Conservation (phyloP, 2,888 invertebrate genomes). For the Himalopsyche japonica region DNA sequence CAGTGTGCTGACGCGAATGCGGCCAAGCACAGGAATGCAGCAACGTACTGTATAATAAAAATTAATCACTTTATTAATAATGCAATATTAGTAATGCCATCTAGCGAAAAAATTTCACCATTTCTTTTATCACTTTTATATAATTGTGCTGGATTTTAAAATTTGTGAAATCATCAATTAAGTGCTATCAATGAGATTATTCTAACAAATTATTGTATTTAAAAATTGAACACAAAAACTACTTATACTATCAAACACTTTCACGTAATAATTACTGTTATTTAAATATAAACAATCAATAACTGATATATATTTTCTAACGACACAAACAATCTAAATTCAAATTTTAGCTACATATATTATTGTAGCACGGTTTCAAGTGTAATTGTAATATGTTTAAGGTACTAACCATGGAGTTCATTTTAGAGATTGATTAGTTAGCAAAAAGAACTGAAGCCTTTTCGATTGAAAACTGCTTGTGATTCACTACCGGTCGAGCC, state of each 20-base stretch:
- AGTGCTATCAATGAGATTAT: too few species aligned
- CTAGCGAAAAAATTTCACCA: neutral
- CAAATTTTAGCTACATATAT: too few species aligned
- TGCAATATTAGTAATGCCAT: too few species aligned
- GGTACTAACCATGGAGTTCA: conserved; percentile 10
- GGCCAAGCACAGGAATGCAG: conserved; percentile 16
- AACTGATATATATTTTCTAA: too few species aligned
- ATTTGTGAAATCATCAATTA: too few species aligned
- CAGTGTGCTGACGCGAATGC: conserved; percentile 5
- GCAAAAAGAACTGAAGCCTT: conserved; percentile 15
- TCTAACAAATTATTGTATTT: too few species aligned
- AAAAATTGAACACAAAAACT: too few species aligned
- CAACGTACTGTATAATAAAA: neutral
- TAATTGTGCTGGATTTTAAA: neutral
- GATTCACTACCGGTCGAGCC: neutral
- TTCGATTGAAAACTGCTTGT: conserved; percentile 34
- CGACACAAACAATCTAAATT: too few species aligned
- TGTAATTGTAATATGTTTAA: neutral
- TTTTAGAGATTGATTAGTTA: neutral
- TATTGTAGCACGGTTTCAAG: neutral
- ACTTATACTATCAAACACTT: too few species aligned
- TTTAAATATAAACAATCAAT: too few species aligned
- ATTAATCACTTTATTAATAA: too few species aligned
- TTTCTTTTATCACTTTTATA: neutral
- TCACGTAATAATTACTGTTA: too few species aligned